Percentiles rank a stretch among this genome's conserved stretches.
Evolutionary conservation across 2,888 invertebrate species (phyloP).

Genomic region (Nowickia ferox): DNA sequence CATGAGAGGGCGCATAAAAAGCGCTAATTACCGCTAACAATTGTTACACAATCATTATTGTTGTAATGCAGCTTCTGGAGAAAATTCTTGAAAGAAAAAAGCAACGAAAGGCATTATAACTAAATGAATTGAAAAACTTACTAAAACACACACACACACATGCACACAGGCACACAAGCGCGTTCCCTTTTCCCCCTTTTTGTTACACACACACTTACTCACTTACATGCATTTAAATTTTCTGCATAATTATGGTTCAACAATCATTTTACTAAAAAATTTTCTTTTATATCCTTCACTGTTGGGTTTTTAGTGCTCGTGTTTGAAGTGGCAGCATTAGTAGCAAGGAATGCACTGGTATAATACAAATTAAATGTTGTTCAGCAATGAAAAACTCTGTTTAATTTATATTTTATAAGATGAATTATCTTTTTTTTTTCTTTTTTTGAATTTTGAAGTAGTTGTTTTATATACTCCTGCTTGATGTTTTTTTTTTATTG

Average conservation of each 20-base stretch:
- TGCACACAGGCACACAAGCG: neutral
- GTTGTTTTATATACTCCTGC: neutral
- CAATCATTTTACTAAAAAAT: conserved; percentile 16
- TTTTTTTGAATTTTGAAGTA: conserved; percentile 14
- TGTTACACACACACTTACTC: conserved; percentile 4
- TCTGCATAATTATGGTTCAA: conserved; percentile 38
- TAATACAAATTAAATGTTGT: conserved; percentile 60
- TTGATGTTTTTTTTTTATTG: neutral
- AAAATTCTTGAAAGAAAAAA: conserved; percentile 25
- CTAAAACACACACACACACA: conserved; percentile 1
- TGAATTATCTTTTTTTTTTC: conserved; percentile 46
- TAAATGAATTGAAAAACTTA: conserved; percentile 18
- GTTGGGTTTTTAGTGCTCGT: neutral
- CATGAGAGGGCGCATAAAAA: conserved; percentile 46
- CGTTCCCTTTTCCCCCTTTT: neutral
- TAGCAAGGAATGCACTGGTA: neutral
- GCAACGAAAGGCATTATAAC: conserved; percentile 28
- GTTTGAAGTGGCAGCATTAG: neutral
- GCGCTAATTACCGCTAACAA: conserved; percentile 71
- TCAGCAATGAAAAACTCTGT: conserved; percentile 24
- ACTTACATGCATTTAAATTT: conserved; percentile 2
- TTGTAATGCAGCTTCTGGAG: conserved; percentile 62
- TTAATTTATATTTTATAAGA: conserved; percentile 58
- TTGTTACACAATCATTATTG: conserved; percentile 67
- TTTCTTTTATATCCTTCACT: neutral